Percentiles rank a stretch among this genome's conserved stretches.
Conservation (phyloP, 1,140 invertebrate genomes). For the Elysia chlorotica region DNA sequence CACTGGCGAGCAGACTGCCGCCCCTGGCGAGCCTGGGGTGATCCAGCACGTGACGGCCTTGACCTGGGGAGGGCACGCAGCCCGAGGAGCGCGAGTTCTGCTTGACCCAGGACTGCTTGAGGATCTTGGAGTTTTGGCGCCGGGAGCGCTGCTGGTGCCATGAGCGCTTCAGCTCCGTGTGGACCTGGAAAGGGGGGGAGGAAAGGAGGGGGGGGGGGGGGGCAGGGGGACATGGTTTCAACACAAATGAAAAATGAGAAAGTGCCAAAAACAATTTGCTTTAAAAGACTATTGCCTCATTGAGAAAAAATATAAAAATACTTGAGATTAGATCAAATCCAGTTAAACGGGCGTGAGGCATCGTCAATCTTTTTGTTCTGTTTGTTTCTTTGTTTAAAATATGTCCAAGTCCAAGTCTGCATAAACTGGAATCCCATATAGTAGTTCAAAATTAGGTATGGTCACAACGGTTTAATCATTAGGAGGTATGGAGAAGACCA, state of each 20-base stretch:
- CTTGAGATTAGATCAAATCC: not conserved
- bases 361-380: no score
- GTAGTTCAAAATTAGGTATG: no score
- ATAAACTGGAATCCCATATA: no score
- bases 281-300: not conserved
- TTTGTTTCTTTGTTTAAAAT: no score
- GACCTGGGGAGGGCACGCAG: not conserved
- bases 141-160: constrained; percentile 23
- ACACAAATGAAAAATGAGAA: no score
- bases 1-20: not conserved
- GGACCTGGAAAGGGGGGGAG: constrained; percentile 16
- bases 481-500: no score
- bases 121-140: constrained; percentile 13
- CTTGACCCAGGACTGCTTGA: not conserved
- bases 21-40: not conserved
- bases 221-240: no score
- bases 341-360: not conserved
- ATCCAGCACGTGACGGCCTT: not conserved
- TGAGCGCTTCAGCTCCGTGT: constrained; percentile 26
- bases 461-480: no score
- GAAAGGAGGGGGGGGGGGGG: no score
- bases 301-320: not conserved
- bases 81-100: not conserved
- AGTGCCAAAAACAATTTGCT: not conserved
- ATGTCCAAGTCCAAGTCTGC: no score